Conservation (phyloP, 1,140 invertebrate genomes). For the Drosophila watanabei region DNA sequence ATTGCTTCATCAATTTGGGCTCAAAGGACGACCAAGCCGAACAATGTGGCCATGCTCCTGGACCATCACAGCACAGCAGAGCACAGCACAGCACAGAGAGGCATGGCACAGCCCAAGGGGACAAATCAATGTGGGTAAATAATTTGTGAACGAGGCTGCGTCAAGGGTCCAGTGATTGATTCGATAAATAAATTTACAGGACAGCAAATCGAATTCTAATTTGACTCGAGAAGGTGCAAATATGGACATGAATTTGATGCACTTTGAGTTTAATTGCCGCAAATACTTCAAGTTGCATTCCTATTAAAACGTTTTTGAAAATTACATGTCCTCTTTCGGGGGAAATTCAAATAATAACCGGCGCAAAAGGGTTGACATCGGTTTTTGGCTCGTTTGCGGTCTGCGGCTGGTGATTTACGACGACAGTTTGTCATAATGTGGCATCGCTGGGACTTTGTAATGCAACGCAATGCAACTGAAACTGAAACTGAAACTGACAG, state of each 20-base stretch:
- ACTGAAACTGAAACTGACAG: constrained; percentile 60
- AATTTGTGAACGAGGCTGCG: constrained; percentile 12
- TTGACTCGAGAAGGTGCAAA: constrained; percentile 14
- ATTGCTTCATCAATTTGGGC: constrained; percentile 33
- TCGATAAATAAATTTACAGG: constrained; percentile 48
- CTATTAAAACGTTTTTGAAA: constrained; percentile 25
- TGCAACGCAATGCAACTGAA: constrained; percentile 25
- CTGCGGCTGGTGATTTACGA: constrained; percentile 54
- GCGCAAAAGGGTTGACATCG: constrained; percentile 15
- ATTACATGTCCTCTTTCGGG: constrained; percentile 17
- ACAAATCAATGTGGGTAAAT: constrained; percentile 46
- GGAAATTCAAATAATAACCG: constrained; percentile 20
- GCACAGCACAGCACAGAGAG: neutral
- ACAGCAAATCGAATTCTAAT: constrained; percentile 41
- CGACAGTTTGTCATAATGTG: constrained; percentile 59
- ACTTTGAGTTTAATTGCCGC: constrained; percentile 16
- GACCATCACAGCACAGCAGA: neutral
- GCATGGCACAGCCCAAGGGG: constrained; percentile 20
- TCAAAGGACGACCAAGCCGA: constrained; percentile 11
- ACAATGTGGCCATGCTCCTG: constrained; percentile 25
- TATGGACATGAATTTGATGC: constrained; percentile 3
- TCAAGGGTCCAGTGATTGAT: constrained; percentile 34
- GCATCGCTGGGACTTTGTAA: constrained; percentile 48
- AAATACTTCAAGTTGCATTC: constrained; percentile 14
- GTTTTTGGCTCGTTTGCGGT: constrained; percentile 45